Evolutionary conservation across 2,888 invertebrate species (phyloP).

Genomic region (Campoplex nolae): DNA sequence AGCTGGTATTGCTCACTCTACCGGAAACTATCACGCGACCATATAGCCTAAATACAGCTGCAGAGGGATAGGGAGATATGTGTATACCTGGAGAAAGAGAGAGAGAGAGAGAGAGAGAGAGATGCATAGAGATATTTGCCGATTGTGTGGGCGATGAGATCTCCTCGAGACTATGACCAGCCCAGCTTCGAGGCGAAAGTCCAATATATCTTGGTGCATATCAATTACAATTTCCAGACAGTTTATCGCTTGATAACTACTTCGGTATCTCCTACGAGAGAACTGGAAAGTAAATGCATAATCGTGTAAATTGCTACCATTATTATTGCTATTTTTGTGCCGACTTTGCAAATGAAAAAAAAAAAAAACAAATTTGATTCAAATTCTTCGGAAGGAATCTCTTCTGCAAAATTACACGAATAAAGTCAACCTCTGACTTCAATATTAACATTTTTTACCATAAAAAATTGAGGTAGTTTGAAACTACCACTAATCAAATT

Average conservation of each 20-base stretch:
- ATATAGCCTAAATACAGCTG: slow-evolving; percentile 30
- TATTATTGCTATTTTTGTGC: slow-evolving; percentile 6
- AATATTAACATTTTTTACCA: not conserved
- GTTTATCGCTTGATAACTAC: slow-evolving; percentile 60
- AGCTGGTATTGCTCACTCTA: slow-evolving; percentile 27
- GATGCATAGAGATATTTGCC: slow-evolving; percentile 25
- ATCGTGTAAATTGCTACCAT: slow-evolving; percentile 3
- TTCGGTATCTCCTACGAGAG: slow-evolving; percentile 38
- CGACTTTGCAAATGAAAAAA: not conserved
- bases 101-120: slow-evolving; percentile 8
- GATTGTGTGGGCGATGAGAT: slow-evolving; percentile 65
- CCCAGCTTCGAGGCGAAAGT: slow-evolving; percentile 66
- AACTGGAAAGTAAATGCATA: slow-evolving; percentile 61
- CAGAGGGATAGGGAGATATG: not conserved
- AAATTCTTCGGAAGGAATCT: not conserved
- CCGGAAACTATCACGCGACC: slow-evolving; percentile 51
- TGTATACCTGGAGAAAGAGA: not conserved
- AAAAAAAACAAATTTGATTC: not conserved
- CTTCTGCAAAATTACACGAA: no score
- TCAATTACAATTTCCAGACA: slow-evolving; percentile 66
- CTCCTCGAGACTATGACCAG: slow-evolving; percentile 38
- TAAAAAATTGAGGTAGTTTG: not conserved
- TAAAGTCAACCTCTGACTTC: not conserved
- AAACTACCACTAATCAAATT: not conserved
- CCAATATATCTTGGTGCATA: slow-evolving; percentile 58